These are phyloP conservation scores for Passer montanus DNA, from an alignment of 2,113 vertebrate genomes.

Conservation along the genomic window DNA sequence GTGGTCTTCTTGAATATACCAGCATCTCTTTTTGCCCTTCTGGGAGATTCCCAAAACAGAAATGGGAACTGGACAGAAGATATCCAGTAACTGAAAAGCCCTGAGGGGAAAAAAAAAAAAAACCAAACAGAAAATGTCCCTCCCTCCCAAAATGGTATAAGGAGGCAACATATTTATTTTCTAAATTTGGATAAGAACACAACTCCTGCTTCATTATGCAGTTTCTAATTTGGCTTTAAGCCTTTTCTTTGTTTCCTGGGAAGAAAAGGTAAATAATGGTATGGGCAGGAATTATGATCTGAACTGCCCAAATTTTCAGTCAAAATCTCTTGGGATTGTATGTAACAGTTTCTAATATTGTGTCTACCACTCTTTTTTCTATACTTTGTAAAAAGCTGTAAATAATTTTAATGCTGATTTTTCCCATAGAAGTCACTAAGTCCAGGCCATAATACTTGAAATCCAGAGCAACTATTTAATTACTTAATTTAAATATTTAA, in stretches of 20 bases:
- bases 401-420: neutral
- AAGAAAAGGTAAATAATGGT: neutral
- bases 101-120: neutral
- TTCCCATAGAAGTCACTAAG: neutral
- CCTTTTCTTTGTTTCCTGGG: neutral
- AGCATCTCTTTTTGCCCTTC: neutral
- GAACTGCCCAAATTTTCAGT: neutral
- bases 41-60: neutral
- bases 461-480: neutral
- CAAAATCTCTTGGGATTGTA: neutral
- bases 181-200: neutral
- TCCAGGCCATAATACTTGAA: neutral
- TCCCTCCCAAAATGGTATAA: neutral
- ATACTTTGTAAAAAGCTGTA: neutral
- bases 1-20: neutral
- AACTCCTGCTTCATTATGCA: neutral
- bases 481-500: neutral
- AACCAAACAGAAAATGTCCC: neutral
- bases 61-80: neutral
- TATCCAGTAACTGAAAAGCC: neutral
- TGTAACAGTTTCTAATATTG: neutral
- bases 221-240: neutral
- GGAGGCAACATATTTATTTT: neutral
- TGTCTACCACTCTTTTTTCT: neutral
- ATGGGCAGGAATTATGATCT: neutral